phyloP scores from a whole-genome alignment of 2,113 vertebrate species.

The Oceanites oceanicus region DNA sequence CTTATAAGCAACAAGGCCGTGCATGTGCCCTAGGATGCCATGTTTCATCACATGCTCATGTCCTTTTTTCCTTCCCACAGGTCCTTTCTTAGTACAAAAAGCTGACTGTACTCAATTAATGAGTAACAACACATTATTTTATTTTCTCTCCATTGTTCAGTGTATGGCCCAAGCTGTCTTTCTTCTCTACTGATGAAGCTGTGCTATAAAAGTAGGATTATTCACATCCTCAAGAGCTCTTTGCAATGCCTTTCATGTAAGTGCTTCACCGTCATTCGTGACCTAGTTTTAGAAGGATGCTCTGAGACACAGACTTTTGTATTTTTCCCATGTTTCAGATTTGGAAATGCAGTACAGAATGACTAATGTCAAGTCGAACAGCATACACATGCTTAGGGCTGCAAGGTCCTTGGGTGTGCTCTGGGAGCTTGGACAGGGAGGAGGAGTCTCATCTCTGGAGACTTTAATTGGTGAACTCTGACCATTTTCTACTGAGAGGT shows the following conservation, averaged over 20 bases:
- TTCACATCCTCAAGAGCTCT: not conserved
- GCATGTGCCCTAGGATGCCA: not conserved
- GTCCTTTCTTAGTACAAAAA: not conserved
- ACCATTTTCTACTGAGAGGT: not conserved
- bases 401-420: not conserved
- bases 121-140: not conserved
- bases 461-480: not conserved
- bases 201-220: not conserved
- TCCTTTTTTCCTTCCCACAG: not conserved
- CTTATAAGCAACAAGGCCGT: not conserved
- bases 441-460: not conserved
- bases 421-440: not conserved
- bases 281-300: not conserved
- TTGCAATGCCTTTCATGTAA: not conserved
- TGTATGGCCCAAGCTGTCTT: not conserved
- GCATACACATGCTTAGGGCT: fast-evolving
- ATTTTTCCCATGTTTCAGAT: not conserved
- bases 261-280: not conserved
- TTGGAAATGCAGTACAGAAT: not conserved
- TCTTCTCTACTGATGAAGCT: not conserved
- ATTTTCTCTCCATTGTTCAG: not conserved
- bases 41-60: not conserved
- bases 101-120: not conserved
- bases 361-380: not conserved
- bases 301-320: not conserved